Evolutionary conservation across 1,140 invertebrate species (phyloP).

Genomic region (Thalassaphorura encarpata): DNA sequence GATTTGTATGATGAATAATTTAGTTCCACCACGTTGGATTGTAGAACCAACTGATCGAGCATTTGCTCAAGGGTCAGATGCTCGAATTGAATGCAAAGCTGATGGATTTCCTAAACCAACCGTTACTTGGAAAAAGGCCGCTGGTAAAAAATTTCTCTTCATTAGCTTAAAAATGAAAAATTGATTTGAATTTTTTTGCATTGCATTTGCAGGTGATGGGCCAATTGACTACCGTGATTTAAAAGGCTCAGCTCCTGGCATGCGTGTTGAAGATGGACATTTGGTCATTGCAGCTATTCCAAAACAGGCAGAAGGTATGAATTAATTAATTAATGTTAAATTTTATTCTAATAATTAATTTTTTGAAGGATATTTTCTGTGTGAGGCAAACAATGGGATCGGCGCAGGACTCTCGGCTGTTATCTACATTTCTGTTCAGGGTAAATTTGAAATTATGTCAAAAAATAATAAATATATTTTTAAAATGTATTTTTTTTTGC

Average conservation of each 20-base stretch:
- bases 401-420: conserved; percentile 86
- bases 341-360: conserved; percentile 62
- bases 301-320: conserved; percentile 70
- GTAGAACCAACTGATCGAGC: conserved; percentile 89
- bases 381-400: conserved; percentile 91
- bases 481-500: conserved; percentile 6
- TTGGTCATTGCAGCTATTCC: conserved; percentile 76
- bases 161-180: background rate
- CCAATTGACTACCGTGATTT: conserved; percentile 87
- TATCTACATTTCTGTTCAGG: conserved; percentile 83
- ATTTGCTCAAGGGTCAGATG: conserved; percentile 74
- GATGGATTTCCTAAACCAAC: conserved; percentile 87
- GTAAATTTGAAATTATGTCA: too few species aligned
- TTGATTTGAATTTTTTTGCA: background rate
- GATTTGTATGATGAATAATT: too few species aligned
- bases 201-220: conserved; percentile 55
- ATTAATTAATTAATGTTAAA: conserved; percentile 48
- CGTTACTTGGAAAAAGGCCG: conserved; percentile 90
- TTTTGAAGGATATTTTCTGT: conserved; percentile 72
- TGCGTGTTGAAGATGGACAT: conserved; percentile 83
- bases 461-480: conserved; percentile 7
- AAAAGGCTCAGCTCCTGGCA: conserved; percentile 74
- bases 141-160: conserved; percentile 49
- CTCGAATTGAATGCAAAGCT: conserved; percentile 87
- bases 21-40: conserved; percentile 94